These are phyloP conservation scores for Hassar affinis DNA, from an alignment of 2,113 vertebrate species.

Conservation along the genomic window DNA sequence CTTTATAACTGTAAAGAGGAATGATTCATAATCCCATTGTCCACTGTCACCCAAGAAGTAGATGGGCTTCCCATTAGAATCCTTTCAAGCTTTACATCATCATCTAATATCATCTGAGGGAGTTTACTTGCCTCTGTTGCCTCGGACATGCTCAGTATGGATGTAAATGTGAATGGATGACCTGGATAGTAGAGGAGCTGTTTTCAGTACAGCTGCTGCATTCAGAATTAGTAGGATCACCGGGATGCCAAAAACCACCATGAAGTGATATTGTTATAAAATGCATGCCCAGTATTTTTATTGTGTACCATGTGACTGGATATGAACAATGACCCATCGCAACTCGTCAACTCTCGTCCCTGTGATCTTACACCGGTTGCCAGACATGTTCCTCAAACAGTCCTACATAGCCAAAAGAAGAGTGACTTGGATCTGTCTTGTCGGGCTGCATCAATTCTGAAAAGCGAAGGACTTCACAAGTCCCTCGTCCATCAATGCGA, in stretches of 20 bases:
- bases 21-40: neutral
- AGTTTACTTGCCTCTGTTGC: neutral
- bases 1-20: neutral
- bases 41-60: neutral
- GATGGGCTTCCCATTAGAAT: neutral
- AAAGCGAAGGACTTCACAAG: constrained; percentile 24
- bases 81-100: neutral
- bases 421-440: constrained; percentile 15
- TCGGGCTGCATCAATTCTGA: constrained; percentile 1
- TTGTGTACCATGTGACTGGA: no score
- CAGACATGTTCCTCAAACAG: constrained; percentile 27
- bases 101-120: neutral
- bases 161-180: neutral
- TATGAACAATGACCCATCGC: neutral
- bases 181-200: no score
- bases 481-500: neutral
- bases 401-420: constrained; percentile 2
- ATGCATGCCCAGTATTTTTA: neutral
- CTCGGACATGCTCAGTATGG: neutral
- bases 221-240: neutral
- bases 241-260: neutral
- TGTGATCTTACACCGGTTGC: neutral
- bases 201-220: no score
- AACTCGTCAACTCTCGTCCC: neutral
- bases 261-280: neutral